A percentile compares a stretch with the other conserved stretches of the same genome.
phyloP scores from a whole-genome alignment of 2,888 invertebrate genomes.

The Hipparchia sbordonii region DNA sequence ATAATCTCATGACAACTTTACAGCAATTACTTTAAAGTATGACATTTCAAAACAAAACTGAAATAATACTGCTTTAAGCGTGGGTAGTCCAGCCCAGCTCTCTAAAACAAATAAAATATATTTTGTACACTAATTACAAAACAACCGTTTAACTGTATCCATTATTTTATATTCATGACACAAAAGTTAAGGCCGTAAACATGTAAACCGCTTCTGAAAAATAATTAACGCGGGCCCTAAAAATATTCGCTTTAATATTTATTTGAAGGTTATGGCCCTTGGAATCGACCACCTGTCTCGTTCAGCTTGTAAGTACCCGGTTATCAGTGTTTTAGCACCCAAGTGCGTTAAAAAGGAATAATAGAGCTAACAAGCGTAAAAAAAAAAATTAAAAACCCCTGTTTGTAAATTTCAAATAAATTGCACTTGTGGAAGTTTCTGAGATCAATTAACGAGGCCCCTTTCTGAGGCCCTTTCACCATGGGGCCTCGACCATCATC shows the following conservation, averaged over 20 bases:
- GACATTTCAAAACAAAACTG: no score
- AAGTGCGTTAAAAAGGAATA: not conserved
- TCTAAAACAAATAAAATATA: not conserved
- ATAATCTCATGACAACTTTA: no score
- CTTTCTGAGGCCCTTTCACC: no score
- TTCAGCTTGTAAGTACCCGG: conserved; percentile 13
- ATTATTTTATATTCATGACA: conserved; percentile 25
- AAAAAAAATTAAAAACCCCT: no score
- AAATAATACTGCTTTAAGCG: no score
- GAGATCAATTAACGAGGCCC: no score
- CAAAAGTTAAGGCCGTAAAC: conserved; percentile 24
- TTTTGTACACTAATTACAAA: not conserved
- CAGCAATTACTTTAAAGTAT: no score
- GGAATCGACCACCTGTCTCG: conserved; percentile 27
- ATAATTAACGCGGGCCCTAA: conserved; percentile 28
- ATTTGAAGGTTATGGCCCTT: conserved; percentile 22
- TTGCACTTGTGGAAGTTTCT: no score
- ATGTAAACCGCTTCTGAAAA: conserved; percentile 28
- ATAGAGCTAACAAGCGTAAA: no score
- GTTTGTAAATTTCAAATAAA: no score
- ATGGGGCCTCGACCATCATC: no score
- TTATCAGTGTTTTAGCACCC: not conserved
- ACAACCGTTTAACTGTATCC: not conserved
- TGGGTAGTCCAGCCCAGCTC: no score
- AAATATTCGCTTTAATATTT: conserved; percentile 29